Evolutionary conservation across 2,797 vertebrate genomes (phyloP).

Genomic region (Chlorospingus flavigularis): DNA sequence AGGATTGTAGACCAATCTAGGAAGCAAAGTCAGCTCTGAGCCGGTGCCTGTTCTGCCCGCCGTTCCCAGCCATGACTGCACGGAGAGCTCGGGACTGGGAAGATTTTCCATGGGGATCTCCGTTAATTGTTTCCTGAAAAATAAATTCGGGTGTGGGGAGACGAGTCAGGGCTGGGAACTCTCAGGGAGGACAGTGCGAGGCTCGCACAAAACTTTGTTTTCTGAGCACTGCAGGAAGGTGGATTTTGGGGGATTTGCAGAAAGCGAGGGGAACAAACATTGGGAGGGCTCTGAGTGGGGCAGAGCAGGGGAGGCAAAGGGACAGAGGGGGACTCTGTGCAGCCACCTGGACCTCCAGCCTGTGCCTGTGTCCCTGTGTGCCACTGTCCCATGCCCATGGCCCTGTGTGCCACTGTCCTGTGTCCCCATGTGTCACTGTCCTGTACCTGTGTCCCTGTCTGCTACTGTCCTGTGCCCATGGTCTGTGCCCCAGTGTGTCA

Average conservation of each 20-base stretch:
- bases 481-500: not conserved
- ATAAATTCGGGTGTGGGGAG: not conserved
- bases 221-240: not conserved
- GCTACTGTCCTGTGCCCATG: not conserved
- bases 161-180: not conserved
- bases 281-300: rapidly evolving
- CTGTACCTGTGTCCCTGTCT: not conserved
- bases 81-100: rapidly evolving
- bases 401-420: not conserved
- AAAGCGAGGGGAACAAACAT: rapidly evolving
- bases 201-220: not conserved
- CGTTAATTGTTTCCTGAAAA: not conserved
- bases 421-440: too few species aligned
- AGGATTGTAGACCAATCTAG: slow-evolving; percentile 22
- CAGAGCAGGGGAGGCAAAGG: not conserved
- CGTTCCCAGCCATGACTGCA: not conserved
- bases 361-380: not conserved
- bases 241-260: not conserved
- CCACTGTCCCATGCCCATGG: not conserved
- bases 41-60: not conserved
- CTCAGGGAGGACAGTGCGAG: rapidly evolving
- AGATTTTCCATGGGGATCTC: rapidly evolving
- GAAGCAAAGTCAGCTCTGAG: slow-evolving; percentile 11
- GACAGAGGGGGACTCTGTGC: rapidly evolving
- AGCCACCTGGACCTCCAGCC: not conserved